Evolutionary conservation across 2,113 vertebrate species (phyloP).

Genomic region (Ondatra zibethicus): DNA sequence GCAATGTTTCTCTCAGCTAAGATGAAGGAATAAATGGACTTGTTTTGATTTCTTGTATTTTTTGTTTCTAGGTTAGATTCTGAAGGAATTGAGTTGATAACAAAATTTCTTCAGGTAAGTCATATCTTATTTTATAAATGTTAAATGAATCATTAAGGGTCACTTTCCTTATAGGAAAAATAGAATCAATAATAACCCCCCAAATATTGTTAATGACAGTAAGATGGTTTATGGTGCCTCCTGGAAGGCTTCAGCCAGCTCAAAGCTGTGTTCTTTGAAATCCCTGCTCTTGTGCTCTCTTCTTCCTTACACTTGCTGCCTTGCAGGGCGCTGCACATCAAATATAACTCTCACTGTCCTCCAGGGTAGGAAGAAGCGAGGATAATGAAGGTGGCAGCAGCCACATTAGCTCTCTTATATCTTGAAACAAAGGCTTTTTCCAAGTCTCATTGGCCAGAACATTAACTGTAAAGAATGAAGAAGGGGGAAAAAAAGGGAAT

Average conservation of each 20-base stretch:
- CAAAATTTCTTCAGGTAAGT: constrained; percentile 96
- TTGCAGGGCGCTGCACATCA: not conserved
- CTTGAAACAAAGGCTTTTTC: constrained; percentile 54
- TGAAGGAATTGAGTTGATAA: constrained; percentile 97
- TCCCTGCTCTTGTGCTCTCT: not conserved
- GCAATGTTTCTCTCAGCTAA: constrained; percentile 33
- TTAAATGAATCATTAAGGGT: not conserved
- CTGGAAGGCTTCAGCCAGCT: not conserved
- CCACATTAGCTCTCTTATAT: not conserved
- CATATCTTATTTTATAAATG: constrained; percentile 66
- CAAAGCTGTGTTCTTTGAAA: not conserved
- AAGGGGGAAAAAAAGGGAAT: not conserved
- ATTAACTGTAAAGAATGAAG: constrained; percentile 19
- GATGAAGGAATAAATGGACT: constrained; percentile 47
- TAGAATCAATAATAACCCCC: not conserved
- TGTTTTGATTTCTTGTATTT: constrained; percentile 16
- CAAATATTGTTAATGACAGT: not conserved
- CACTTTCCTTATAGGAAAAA: not conserved
- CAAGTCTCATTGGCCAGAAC: constrained; percentile 10
- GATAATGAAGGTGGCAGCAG: not conserved
- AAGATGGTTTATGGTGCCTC: not conserved
- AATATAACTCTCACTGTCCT: not conserved
- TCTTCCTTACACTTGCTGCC: constrained; percentile 20
- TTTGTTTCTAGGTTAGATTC: constrained; percentile 92
- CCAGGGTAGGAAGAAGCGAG: constrained; percentile 51